phyloP scores from a whole-genome alignment of 2,888 invertebrate species.

The Microplitis manilae region DNA sequence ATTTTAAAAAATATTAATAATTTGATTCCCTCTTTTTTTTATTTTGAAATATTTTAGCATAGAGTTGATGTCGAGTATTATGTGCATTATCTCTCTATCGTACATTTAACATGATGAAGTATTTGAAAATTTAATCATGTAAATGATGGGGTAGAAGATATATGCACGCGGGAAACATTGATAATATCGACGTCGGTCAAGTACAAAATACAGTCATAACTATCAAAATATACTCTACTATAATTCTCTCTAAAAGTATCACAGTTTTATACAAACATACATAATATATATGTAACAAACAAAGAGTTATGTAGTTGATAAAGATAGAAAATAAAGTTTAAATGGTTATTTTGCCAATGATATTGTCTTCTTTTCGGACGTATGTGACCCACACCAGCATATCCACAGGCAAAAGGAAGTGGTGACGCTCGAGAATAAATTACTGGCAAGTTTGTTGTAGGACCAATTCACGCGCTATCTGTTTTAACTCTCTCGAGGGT shows the following conservation, averaged over 20 bases:
- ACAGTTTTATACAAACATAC: too few relatives aligned
- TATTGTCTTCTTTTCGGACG: conserved; percentile 7
- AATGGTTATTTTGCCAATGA: conserved; percentile 14
- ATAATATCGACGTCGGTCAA: neutral
- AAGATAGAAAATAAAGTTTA: conserved; percentile 11
- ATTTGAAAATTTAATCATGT: conserved; percentile 1
- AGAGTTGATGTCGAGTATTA: neutral
- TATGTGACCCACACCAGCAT: neutral
- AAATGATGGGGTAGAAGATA: neutral
- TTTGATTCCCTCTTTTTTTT: too few relatives aligned
- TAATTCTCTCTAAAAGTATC: neutral
- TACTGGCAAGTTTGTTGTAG: conserved; percentile 24
- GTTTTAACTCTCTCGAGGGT: neutral
- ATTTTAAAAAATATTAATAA: too few relatives aligned
- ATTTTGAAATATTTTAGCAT: too few relatives aligned
- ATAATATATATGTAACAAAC: too few relatives aligned
- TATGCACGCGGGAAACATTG: neutral
- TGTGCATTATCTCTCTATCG: neutral
- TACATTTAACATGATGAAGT: conserved; percentile 1
- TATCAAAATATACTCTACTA: neutral
- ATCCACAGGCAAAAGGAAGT: conserved; percentile 30
- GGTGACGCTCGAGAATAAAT: conserved; percentile 33
- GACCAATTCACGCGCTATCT: conserved; percentile 1
- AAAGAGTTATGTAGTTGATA: neutral
- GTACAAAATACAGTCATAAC: neutral